phyloP scores from a whole-genome alignment of 2,888 invertebrate species.

The Mellilla xanthometata region DNA sequence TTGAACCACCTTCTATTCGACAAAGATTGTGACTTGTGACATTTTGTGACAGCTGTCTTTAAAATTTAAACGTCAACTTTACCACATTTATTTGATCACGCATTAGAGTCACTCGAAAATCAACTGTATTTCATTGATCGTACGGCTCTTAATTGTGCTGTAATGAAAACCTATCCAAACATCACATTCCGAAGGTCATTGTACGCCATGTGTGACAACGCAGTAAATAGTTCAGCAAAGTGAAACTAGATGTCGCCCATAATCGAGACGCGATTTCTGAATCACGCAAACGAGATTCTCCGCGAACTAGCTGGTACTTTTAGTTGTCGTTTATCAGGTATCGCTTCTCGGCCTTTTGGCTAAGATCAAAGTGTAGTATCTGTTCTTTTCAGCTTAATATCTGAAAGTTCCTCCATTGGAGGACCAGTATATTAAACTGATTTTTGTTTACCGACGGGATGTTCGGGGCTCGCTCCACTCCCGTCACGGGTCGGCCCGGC shows the following conservation, averaged over 20 bases:
- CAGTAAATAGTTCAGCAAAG: not conserved
- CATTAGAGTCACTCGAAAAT: too few relatives aligned
- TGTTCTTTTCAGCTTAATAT: constrained; percentile 21
- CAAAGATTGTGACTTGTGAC: too few relatives aligned
- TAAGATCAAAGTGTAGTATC: constrained; percentile 21
- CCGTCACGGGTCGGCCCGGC: constrained; percentile 20
- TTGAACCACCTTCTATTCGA: too few relatives aligned
- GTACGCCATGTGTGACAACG: too few relatives aligned
- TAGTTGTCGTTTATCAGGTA: not conserved
- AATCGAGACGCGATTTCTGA: not conserved
- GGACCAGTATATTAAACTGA: constrained; percentile 19
- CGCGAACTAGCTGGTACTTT: not conserved
- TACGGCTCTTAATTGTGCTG: too few relatives aligned
- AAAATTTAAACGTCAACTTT: too few relatives aligned
- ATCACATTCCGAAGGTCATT: too few relatives aligned
- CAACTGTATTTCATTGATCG: too few relatives aligned
- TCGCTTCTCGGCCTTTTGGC: constrained; percentile 21
- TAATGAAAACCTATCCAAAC: too few relatives aligned
- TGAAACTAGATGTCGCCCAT: constrained; percentile 3
- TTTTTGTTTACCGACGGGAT: constrained; percentile 16
- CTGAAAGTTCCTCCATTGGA: constrained; percentile 17
- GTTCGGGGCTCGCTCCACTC: constrained; percentile 20
- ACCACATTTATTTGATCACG: too few relatives aligned
- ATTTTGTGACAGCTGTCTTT: too few relatives aligned
- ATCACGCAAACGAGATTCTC: constrained; percentile 1